phyloP scores from a whole-genome alignment of 1,140 invertebrate genomes.

The Eubasilissa regina region DNA sequence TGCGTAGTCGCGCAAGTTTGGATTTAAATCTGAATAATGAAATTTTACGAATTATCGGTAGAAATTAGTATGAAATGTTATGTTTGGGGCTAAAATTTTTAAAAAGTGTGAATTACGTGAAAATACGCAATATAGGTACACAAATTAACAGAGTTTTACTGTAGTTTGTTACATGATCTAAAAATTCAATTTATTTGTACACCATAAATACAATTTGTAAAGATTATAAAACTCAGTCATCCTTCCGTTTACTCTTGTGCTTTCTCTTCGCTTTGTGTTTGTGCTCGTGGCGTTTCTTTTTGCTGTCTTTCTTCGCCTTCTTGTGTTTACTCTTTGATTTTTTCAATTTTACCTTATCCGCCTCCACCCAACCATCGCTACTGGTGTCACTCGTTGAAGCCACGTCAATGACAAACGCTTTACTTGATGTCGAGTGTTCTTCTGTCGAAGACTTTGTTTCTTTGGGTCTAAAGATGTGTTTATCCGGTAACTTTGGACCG shows the following conservation, averaged over 20 bases:
- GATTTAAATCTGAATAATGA: too few species aligned
- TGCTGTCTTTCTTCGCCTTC: constrained; percentile 50
- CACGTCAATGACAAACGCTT: constrained; percentile 57
- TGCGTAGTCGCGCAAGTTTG: too few species aligned
- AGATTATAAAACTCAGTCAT: not conserved
- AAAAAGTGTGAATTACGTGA: too few species aligned
- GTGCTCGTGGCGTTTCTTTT: constrained; percentile 52
- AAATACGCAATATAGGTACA: too few species aligned
- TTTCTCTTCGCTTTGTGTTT: constrained; percentile 56
- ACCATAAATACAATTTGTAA: not conserved
- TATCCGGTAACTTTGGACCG: constrained; percentile 74
- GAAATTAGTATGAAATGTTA: too few species aligned
- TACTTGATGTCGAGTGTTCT: constrained; percentile 58
- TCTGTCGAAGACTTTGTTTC: constrained; percentile 51
- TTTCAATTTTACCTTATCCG: constrained; percentile 64
- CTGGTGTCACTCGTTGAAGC: constrained; percentile 63
- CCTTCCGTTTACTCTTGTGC: constrained; percentile 34
- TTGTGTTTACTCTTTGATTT: constrained; percentile 67
- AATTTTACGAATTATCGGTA: too few species aligned
- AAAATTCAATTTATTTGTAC: constrained; percentile 6
- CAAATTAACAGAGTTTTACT: too few species aligned
- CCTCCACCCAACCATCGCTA: constrained; percentile 67
- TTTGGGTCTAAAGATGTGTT: constrained; percentile 62
- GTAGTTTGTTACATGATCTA: not conserved
- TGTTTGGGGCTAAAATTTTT: too few species aligned